Evolutionary conservation across 1,140 invertebrate genomes (phyloP).

Genomic region (Drosophila nikananu): DNA sequence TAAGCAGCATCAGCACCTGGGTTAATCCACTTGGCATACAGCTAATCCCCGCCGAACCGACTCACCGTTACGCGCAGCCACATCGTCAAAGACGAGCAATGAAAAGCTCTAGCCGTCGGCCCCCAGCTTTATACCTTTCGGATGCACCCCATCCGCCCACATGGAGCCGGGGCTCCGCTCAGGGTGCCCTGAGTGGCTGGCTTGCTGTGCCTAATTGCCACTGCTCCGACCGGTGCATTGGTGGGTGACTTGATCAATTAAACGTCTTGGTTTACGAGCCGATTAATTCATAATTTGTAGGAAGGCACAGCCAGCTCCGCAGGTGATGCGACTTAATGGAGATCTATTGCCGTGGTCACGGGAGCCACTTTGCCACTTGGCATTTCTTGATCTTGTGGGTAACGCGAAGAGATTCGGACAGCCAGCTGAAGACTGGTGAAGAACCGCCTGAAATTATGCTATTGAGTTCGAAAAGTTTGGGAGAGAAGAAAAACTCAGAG

Average conservation of each 20-base stretch:
- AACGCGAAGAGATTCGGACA: conserved; percentile 19
- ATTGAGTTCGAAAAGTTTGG: neutral
- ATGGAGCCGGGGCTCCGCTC: neutral
- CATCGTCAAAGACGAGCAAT: conserved; percentile 67
- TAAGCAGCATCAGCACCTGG: too few species aligned
- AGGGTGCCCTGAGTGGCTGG: conserved; percentile 5
- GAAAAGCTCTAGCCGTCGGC: conserved; percentile 26
- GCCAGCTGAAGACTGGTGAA: neutral
- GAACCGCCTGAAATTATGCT: conserved; percentile 62
- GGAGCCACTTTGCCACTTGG: conserved; percentile 11
- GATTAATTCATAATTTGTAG: conserved; percentile 71
- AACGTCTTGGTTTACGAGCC: conserved; percentile 60
- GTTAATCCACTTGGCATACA: neutral
- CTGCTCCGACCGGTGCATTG: conserved; percentile 54
- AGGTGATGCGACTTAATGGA: conserved; percentile 30
- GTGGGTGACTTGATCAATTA: conserved; percentile 74
- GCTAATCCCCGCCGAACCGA: conserved; percentile 2
- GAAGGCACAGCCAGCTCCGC: conserved; percentile 30
- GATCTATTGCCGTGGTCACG: conserved; percentile 49
- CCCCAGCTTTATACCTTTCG: conserved; percentile 67
- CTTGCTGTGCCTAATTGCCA: conserved; percentile 39
- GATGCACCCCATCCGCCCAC: conserved; percentile 56
- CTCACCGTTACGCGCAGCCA: conserved; percentile 71
- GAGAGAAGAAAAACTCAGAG: too few species aligned
- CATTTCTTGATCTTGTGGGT: conserved; percentile 33